Evolutionary conservation across 37 sponge, comb jelly and placozoan species (phyloP), one percentile per base, ranked within the genome.

Genomic region (Theonella swinhoei): DNA sequence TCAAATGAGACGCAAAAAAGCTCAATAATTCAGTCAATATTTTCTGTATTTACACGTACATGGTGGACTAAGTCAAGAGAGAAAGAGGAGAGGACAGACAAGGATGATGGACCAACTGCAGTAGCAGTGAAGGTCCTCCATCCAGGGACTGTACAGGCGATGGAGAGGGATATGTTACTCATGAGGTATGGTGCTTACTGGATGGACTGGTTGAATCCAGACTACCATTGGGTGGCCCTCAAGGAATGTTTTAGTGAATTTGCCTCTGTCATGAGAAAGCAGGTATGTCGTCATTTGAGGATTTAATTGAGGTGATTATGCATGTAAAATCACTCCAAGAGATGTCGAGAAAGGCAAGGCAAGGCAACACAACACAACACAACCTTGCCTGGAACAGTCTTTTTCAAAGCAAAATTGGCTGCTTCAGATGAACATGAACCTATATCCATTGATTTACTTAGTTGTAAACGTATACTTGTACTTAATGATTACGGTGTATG

Each of bases 81-180:
- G 20, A 4, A 58, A 17, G 60, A 29, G 7, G 32, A 29, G 19
- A 59, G 29, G 8, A 35, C 58, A 31, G 9, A 20, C 36, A 38
- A 30, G 4, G 62, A 40, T 1, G 62, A 39, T 65, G 0, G 32
- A 22, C 37, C 19, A 9, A 34, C 79, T 14, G 80, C 93, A 17
- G 75, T 92, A 24, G 89, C 93, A 28, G 78, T 92, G 22, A 88
- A 92, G 64, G 89, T 88, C 33, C 64, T 88, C n/a, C 89, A 92
- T 36, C 86, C 89, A 3, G 78, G 78, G 5, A 74, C 85, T 20
- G 83, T 71, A 0, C 31, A 47, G 9, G 85, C 65, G 1, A 85
- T 88, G 73, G 65, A 77, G 41, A 59, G 59, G 68, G 89, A 88
- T 47, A 81, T 92, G 7, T 41, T 1, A 30, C 74, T 92, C 42